Evolutionary conservation across 2,797 vertebrate genomes (phyloP).

Genomic region (Cryptoprocta ferox): DNA sequence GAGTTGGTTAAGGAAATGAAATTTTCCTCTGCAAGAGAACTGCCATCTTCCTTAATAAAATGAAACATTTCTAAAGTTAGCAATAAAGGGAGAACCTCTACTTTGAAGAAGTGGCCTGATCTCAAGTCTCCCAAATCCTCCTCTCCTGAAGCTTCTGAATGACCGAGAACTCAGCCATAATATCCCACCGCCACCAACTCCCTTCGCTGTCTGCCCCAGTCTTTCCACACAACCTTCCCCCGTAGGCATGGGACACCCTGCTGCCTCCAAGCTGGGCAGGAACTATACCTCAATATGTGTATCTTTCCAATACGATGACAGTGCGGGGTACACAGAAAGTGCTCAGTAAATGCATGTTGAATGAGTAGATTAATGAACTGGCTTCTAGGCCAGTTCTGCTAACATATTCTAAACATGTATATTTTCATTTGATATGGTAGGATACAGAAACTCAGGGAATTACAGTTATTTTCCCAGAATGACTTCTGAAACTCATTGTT

Average conservation of each 20-base stretch:
- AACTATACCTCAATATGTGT: not conserved
- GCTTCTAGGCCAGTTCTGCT: not conserved
- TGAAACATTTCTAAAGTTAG: not conserved
- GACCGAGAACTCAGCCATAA: not conserved
- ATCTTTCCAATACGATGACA: not conserved
- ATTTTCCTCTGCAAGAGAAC: not conserved
- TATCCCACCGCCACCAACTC: not conserved
- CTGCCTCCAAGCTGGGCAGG: not conserved
- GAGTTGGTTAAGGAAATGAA: slow-evolving; percentile 50
- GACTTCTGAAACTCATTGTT: not conserved
- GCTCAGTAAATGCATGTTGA: not conserved
- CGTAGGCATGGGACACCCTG: not conserved
- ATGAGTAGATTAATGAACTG: not conserved
- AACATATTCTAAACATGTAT: slow-evolving; percentile 23
- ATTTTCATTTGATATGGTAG: slow-evolving; percentile 31
- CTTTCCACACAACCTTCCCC: not conserved
- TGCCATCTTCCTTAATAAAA: not conserved
- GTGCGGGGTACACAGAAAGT: not conserved
- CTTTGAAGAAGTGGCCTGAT: not conserved
- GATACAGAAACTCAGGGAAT: not conserved
- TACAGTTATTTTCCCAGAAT: slow-evolving; percentile 48
- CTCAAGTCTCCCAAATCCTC: not conserved
- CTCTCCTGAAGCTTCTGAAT: not conserved
- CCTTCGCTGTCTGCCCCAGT: not conserved
- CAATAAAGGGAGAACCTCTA: not conserved